Evolutionary conservation across 2,888 invertebrate genomes (phyloP).

Genomic region (Amblyteles armatorius): DNA sequence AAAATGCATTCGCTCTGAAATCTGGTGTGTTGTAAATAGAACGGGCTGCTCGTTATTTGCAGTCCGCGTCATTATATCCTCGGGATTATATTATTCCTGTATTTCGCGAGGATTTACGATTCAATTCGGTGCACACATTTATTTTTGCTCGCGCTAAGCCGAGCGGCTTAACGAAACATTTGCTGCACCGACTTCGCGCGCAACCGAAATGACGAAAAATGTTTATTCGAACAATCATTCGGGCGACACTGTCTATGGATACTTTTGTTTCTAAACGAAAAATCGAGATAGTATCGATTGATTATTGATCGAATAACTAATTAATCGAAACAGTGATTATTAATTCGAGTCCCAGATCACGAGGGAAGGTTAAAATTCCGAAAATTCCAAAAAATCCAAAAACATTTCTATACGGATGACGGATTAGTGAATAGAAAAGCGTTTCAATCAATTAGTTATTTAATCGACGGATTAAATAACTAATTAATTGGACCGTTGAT

Average conservation of each 20-base stretch:
- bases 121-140: not conserved
- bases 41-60: constrained; percentile 7
- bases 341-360: not conserved
- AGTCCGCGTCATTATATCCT: constrained; percentile 1
- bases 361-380: not conserved
- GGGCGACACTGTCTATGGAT: not conserved
- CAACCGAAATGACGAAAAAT: not conserved
- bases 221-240: not conserved
- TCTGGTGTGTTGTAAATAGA: constrained; percentile 10
- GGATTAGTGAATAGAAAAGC: no score
- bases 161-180: not conserved
- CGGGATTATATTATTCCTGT: not conserved
- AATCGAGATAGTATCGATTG: not conserved
- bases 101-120: not conserved
- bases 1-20: constrained; percentile 4
- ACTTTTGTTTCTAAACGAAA: not conserved
- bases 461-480: not conserved
- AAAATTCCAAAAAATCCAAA: no score
- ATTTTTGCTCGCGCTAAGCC: not conserved
- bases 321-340: not conserved
- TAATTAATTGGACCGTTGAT: not conserved
- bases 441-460: no score
- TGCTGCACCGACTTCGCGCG: not conserved
- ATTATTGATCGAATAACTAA: not conserved
- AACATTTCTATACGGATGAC: no score